Evolutionary conservation across 2,113 vertebrate genomes (phyloP).

Genomic region (Ceratotherium simum): DNA sequence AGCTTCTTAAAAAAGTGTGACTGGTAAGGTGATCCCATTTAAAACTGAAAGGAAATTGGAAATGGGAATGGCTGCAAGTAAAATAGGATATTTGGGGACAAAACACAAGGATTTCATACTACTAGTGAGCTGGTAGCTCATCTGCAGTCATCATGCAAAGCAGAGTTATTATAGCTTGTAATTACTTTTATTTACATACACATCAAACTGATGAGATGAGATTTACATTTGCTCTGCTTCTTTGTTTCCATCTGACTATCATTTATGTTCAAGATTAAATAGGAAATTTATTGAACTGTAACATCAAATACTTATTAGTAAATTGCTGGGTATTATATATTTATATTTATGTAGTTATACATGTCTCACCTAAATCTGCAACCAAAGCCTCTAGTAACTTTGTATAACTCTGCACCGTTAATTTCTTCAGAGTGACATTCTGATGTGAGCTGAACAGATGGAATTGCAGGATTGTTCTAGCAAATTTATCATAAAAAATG

Average conservation of each 20-base stretch:
- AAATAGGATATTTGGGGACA: slow-evolving; percentile 8
- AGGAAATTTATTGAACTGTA: slow-evolving; percentile 81
- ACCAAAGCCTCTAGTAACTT: slow-evolving; percentile 88
- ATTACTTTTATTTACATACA: slow-evolving; percentile 86
- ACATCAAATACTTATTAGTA: slow-evolving; percentile 84
- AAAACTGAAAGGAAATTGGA: not conserved
- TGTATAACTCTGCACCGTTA: slow-evolving; percentile 91
- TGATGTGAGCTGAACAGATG: slow-evolving; percentile 98
- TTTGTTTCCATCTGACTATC: slow-evolving; percentile 83
- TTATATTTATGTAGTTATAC: slow-evolving; percentile 62
- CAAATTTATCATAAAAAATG: slow-evolving; percentile 99
- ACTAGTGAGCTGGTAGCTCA: slow-evolving; percentile 51
- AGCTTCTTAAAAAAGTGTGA: not conserved
- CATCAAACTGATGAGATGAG: slow-evolving; percentile 80
- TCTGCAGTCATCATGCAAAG: slow-evolving; percentile 76
- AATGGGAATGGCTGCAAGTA: not conserved
- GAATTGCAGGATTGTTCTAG: slow-evolving; percentile 98
- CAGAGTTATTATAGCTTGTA: slow-evolving; percentile 70
- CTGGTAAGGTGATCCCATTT: not conserved
- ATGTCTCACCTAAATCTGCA: slow-evolving; percentile 85
- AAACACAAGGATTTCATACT: slow-evolving; percentile 52
- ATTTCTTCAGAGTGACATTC: slow-evolving; percentile 96
- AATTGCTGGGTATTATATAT: slow-evolving; percentile 84
- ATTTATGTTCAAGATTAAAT: slow-evolving; percentile 85
- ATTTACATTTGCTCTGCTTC: slow-evolving; percentile 74